Conservation (phyloP, 2,113 vertebrate genomes). For the Myrmecophaga tridactyla region DNA sequence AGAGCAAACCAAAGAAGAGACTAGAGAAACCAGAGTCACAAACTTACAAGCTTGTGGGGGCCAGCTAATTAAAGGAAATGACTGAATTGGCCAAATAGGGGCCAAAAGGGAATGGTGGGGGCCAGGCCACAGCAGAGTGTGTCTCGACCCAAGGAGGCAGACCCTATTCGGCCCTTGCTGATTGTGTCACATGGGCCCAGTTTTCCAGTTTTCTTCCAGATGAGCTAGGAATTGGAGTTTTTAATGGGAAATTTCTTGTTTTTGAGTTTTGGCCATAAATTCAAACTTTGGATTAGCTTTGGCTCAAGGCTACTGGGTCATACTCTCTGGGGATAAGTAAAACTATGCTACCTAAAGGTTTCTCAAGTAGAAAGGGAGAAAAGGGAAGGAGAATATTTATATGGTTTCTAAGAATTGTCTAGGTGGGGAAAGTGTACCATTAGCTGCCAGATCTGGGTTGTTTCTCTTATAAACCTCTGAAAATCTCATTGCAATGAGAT, state of each 20-base stretch:
- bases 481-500: not conserved
- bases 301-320: not conserved
- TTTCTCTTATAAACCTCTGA: not conserved
- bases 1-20: not conserved
- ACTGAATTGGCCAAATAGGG: not conserved
- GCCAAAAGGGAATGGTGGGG: not conserved
- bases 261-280: not conserved
- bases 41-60: not conserved
- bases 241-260: not conserved
- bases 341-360: not conserved
- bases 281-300: not conserved
- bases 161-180: fast-evolving
- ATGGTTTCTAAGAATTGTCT: not conserved
- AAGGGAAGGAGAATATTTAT: not conserved
- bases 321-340: not conserved
- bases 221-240: not conserved
- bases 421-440: fast-evolving
- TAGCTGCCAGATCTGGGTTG: not conserved
- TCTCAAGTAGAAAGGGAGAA: not conserved
- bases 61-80: not conserved
- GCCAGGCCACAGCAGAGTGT: not conserved
- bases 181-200: not conserved
- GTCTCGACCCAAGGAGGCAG: not conserved
- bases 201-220: not conserved
- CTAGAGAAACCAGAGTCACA: not conserved